A percentile compares a stretch with the other conserved stretches of the same genome.
These are phyloP conservation scores for Microcebus ravelobensis DNA, from an alignment of 2,113 vertebrate genomes.

Conservation along the genomic window DNA sequence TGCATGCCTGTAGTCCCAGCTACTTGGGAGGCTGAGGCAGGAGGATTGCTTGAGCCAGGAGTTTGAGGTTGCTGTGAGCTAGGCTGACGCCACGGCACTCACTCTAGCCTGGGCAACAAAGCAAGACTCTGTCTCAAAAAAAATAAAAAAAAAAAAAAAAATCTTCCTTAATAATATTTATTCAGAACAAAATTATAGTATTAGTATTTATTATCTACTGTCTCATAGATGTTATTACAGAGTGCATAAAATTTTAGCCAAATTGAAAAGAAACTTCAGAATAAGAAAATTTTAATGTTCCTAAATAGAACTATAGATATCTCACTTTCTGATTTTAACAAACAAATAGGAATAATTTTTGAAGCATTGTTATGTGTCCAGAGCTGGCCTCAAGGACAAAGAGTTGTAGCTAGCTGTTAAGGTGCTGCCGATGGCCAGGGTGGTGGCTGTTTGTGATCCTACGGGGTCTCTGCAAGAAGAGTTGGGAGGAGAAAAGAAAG, in stretches of 20 bases:
- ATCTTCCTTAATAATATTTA: not conserved
- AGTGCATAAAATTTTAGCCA: not conserved
- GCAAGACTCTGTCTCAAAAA: no score
- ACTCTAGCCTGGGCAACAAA: no score
- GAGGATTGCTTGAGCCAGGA: no score
- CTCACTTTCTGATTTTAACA: not conserved
- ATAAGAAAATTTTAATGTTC: not conserved
- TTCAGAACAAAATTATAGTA: constrained; percentile 21
- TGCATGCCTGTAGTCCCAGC: no score
- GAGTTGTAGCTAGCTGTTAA: not conserved
- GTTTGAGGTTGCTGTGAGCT: no score
- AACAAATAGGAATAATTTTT: not conserved
- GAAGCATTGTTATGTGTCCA: constrained; percentile 7
- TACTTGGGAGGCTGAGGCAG: no score
- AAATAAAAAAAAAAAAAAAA: no score
- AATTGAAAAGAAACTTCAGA: not conserved
- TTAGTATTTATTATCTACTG: not conserved
- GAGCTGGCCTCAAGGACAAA: not conserved
- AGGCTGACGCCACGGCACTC: no score
- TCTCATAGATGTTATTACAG: not conserved
- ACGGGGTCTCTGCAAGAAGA: not conserved
- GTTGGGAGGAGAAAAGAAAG: not conserved
- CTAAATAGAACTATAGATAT: not conserved
- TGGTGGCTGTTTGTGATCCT: not conserved
- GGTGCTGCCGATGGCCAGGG: not conserved